Conservation (phyloP, 1,140 invertebrate genomes). For the Cheumatopsyche charites region DNA sequence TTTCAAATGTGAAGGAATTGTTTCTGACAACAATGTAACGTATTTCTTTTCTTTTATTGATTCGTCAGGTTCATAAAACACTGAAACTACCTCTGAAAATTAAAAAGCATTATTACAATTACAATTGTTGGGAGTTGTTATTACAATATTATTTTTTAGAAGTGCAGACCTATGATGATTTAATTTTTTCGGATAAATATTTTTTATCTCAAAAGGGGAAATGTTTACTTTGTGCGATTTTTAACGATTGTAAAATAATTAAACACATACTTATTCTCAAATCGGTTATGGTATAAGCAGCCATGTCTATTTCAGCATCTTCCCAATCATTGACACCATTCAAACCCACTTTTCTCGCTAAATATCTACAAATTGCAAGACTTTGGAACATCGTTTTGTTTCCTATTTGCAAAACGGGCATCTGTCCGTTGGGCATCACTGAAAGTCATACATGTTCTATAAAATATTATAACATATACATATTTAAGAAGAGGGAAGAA, state of each 20-base stretch:
- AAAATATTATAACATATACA: too few relatives aligned
- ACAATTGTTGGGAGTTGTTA: too few relatives aligned
- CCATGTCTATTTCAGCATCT: constrained; percentile 63
- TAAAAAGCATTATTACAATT: too few relatives aligned
- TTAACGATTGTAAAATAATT: too few relatives aligned
- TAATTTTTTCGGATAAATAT: too few relatives aligned
- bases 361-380: constrained; percentile 67
- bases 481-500: too few relatives aligned
- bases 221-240: too few relatives aligned
- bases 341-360: constrained; percentile 66
- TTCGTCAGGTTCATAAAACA: constrained; percentile 60
- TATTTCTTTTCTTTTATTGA: constrained; percentile 57
- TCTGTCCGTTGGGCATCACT: constrained; percentile 71
- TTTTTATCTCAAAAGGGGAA: too few relatives aligned
- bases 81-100: constrained; percentile 58
- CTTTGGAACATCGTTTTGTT: constrained; percentile 67
- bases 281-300: constrained; percentile 62
- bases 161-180: too few relatives aligned
- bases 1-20: constrained; percentile 65
- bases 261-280: constrained; percentile 47
- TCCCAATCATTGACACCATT: constrained; percentile 68
- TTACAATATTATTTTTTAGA: too few relatives aligned
- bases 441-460: constrained; percentile 43
- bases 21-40: constrained; percentile 55
- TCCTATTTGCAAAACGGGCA: constrained; percentile 71